Evolutionary conservation across 2,113 vertebrate species (phyloP), one percentile per base, ranked within the genome.

Genomic region (Corapipo altera): DNA sequence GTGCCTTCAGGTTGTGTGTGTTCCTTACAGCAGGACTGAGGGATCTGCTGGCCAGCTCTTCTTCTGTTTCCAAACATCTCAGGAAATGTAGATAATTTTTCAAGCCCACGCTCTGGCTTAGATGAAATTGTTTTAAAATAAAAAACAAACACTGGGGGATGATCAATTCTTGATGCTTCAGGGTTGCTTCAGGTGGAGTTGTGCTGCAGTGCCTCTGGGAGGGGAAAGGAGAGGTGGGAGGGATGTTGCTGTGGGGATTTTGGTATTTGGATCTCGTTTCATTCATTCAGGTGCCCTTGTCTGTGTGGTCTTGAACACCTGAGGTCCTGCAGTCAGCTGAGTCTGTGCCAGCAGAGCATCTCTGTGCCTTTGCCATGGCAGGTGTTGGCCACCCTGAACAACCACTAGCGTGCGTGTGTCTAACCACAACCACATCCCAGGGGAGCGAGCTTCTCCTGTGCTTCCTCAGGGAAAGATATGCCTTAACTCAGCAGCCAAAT

Each of bases 251-350:
- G 0, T 9, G 79, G 37, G 72, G 19, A n/a, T 62, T 80, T 61
- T 4, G n/a, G 33, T 5, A 0, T 33, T 51, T 11, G 1, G 27
- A 7, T 37, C 27, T 9, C 13, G 70, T 76, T 76, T 14, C 1
- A 0, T 61, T 62, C 2, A 0, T 48, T 57, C 72, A 1, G 6
- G 18, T 27, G 4, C 0, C 0, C 4, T 12, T 23, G 5, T 48
- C 55, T 76, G 21, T 21, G 19, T 54, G 79, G 49, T 55, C 32
- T 61, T 12, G 43, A 10, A 37, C 61, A 27, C 3, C 85, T 3
- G 46, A 44, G 55, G 8, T 64, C 20, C 61, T 26, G 64, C 23
- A 52, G 44, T 26, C 46, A 27, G 86, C 76, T 4, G 41, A 11
- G 39, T 17, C 57, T 51, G 17, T 35, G 67, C 78, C 8, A 12